Conservation (phyloP, 2,113 vertebrate genomes). For the Ceyx melanurus region DNA sequence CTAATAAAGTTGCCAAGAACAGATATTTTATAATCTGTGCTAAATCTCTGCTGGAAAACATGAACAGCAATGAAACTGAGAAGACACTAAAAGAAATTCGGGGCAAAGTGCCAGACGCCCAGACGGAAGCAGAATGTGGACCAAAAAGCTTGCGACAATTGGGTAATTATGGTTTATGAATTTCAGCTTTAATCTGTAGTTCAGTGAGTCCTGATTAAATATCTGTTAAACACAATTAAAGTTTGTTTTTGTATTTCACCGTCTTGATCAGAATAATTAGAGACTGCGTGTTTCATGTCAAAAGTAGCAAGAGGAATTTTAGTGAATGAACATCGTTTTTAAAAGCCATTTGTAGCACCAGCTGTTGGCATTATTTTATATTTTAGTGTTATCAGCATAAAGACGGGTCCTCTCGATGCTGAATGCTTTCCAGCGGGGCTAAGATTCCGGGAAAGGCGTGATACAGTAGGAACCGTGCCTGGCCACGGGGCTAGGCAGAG, state of each 20-base stretch:
- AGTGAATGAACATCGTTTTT: conserved; percentile 88
- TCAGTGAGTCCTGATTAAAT: conserved; percentile 90
- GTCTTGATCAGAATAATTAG: conserved; percentile 90
- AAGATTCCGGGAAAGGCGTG: conserved; percentile 48
- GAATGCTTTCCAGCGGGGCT: conserved; percentile 78
- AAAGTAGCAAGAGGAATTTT: conserved; percentile 86
- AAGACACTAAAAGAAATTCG: conserved; percentile 86
- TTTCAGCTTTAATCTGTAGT: conserved; percentile 90
- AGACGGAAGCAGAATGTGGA: conserved; percentile 86
- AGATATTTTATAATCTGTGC: conserved; percentile 85
- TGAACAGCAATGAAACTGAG: conserved; percentile 84
- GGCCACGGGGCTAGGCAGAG: not conserved
- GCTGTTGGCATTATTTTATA: conserved; percentile 88
- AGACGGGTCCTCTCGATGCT: conserved; percentile 81
- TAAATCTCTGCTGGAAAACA: conserved; percentile 86
- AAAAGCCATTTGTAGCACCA: conserved; percentile 88
- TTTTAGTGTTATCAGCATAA: conserved; percentile 86
- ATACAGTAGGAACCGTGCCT: not conserved
- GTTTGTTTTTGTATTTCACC: conserved; percentile 90
- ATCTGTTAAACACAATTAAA: conserved; percentile 91
- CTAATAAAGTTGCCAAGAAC: conserved; percentile 83
- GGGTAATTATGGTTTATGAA: conserved; percentile 91
- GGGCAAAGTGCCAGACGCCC: conserved; percentile 86
- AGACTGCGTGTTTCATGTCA: conserved; percentile 87
- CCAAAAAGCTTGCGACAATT: conserved; percentile 88